Evolutionary conservation across 2,797 vertebrate genomes (phyloP).

Genomic region (Anguilla pacifica): DNA sequence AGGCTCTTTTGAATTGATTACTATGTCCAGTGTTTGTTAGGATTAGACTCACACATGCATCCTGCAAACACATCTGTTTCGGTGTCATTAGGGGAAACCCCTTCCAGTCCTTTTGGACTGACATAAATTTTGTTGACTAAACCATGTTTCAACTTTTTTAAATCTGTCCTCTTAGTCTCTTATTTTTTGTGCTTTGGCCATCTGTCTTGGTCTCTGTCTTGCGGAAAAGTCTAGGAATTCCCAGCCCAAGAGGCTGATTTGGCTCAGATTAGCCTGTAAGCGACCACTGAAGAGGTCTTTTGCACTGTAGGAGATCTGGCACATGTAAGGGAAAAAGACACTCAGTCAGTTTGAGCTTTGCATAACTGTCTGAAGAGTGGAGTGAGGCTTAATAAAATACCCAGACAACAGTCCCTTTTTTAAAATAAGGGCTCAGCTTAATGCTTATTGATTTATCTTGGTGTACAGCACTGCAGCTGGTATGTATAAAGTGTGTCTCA

Average conservation of each 20-base stretch:
- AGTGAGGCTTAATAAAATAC: neutral
- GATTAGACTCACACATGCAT: neutral
- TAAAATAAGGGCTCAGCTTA: neutral
- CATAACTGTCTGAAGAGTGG: conserved; percentile 22
- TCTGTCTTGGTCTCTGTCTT: neutral
- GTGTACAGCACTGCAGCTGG: conserved; percentile 22
- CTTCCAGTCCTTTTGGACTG: neutral
- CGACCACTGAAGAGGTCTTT: conserved; percentile 39
- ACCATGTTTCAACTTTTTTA: neutral
- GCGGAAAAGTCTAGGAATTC: conserved; percentile 41
- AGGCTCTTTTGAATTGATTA: neutral
- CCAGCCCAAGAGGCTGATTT: conserved; percentile 32
- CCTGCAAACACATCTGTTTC: neutral
- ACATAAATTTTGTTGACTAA: neutral
- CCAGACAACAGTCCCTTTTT: neutral
- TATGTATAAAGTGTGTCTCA: conserved; percentile 37
- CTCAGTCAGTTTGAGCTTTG: conserved; percentile 33
- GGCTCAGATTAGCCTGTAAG: conserved; percentile 37
- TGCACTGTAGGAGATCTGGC: conserved; percentile 39
- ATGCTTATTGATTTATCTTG: neutral
- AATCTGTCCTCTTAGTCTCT: neutral
- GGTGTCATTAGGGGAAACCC: neutral
- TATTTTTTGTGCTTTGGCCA: neutral
- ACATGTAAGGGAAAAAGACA: conserved; percentile 25
- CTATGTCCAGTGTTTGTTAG: neutral